A percentile compares a stretch with the other conserved stretches of the same genome.
Evolutionary conservation across 1,140 invertebrate genomes (phyloP).

Genomic region (Chymomyza costata): DNA sequence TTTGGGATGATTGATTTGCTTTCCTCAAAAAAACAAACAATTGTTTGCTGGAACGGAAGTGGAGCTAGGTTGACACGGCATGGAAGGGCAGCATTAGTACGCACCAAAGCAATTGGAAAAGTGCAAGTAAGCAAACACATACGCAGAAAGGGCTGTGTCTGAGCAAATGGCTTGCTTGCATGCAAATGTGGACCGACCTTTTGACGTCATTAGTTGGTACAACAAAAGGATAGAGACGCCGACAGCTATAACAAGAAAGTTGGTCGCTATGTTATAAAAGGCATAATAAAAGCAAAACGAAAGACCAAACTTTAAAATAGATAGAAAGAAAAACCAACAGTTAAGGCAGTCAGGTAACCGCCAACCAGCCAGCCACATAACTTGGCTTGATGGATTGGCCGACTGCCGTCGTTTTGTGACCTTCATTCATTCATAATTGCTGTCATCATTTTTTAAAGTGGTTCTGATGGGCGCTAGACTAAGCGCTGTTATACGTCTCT

Average conservation of each 20-base stretch:
- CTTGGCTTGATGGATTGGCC: conserved; percentile 62
- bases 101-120: conserved; percentile 19
- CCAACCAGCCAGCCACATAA: conserved; percentile 16
- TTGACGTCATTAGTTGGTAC: no score
- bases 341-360: conserved; percentile 5
- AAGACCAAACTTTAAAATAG: conserved; percentile 34
- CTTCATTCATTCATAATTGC: conserved; percentile 69
- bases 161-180: conserved; percentile 52
- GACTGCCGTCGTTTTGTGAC: conserved; percentile 53
- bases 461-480: no score
- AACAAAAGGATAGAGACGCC: no score
- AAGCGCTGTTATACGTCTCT: no score
- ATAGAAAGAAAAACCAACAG: no score
- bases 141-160: conserved; percentile 4
- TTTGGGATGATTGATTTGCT: conserved; percentile 67
- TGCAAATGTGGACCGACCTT: conserved; percentile 41
- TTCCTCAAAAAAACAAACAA: conserved; percentile 32
- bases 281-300: conserved; percentile 13
- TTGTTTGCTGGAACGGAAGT: conserved; percentile 32
- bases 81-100: conserved; percentile 11
- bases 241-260: no score
- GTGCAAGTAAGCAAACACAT: conserved; percentile 49
- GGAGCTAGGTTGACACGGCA: conserved; percentile 27
- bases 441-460: conserved; percentile 69
- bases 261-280: conserved; percentile 38